Conservation (phyloP, 1,140 invertebrate genomes). For the Steinernema khuongi region DNA sequence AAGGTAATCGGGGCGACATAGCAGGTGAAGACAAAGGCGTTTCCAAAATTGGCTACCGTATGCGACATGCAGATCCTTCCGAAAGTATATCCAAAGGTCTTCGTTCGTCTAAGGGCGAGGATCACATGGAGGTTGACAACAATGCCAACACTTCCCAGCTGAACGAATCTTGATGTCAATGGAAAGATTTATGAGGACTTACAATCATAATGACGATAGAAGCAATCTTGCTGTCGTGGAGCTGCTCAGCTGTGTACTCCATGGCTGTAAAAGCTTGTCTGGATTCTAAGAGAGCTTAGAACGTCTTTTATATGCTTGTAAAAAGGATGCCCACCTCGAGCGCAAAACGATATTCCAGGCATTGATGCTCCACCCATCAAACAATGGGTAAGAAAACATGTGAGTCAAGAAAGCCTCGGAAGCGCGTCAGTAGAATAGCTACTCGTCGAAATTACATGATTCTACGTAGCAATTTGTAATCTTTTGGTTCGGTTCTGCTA, state of each 20-base stretch:
- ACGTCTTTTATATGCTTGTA: too few relatives aligned
- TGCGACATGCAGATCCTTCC: conserved; percentile 1
- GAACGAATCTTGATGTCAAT: background rate
- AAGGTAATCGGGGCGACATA: background rate
- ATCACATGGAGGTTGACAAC: background rate
- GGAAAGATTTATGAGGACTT: background rate
- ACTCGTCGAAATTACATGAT: too few relatives aligned
- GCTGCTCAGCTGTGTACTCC: background rate
- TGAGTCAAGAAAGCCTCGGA: too few relatives aligned
- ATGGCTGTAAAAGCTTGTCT: too few relatives aligned
- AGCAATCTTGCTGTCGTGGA: background rate
- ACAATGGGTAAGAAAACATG: too few relatives aligned
- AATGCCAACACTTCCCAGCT: background rate
- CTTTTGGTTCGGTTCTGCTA: too few relatives aligned
- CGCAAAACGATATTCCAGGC: too few relatives aligned
- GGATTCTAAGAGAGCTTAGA: too few relatives aligned
- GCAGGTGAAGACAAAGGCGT: background rate
- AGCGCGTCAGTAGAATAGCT: too few relatives aligned
- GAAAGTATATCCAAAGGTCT: background rate
- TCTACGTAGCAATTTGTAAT: too few relatives aligned
- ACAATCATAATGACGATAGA: background rate
- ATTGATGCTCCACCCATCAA: too few relatives aligned
- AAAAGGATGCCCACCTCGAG: too few relatives aligned
- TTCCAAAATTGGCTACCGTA: conserved; percentile 11
- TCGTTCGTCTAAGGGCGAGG: background rate